These are phyloP conservation scores for Eupithecia pulchellata DNA, from an alignment of 2,888 invertebrate species.

Conservation along the genomic window DNA sequence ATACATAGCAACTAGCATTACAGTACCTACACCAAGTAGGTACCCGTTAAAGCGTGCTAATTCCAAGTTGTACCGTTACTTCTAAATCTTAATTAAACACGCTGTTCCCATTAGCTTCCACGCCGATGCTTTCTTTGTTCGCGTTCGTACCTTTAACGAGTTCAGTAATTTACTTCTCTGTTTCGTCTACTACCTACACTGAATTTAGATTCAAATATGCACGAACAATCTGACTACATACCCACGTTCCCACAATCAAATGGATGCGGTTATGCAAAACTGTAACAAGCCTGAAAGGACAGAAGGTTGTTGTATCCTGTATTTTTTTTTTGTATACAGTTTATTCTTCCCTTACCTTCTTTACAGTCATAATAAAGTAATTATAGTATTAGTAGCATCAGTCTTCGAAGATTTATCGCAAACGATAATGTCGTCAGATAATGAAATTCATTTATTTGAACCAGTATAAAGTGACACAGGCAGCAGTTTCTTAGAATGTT, in stretches of 20 bases:
- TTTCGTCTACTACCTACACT: slow-evolving; percentile 18
- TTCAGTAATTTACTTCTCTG: slow-evolving; percentile 31
- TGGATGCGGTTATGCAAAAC: slow-evolving; percentile 9
- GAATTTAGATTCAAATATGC: slow-evolving; percentile 25
- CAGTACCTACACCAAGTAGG: not conserved
- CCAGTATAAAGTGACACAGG: not conserved
- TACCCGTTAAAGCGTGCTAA: not conserved
- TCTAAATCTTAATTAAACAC: slow-evolving; percentile 35
- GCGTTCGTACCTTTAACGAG: slow-evolving; percentile 25
- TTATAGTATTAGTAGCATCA: too few relatives aligned
- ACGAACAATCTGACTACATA: slow-evolving; percentile 33
- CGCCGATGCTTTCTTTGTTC: slow-evolving; percentile 31
- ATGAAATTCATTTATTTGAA: not conserved
- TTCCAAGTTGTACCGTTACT: slow-evolving; percentile 14
- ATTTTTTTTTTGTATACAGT: too few relatives aligned
- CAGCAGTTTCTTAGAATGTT: not conserved
- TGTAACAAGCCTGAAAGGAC: not conserved
- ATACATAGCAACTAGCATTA: not conserved
- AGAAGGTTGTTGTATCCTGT: not conserved
- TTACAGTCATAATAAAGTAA: too few relatives aligned
- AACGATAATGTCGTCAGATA: slow-evolving; percentile 1
- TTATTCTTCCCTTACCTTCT: too few relatives aligned
- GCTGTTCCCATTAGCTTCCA: slow-evolving; percentile 28
- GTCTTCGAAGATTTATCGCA: slow-evolving; percentile 39
- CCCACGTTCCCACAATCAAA: slow-evolving; percentile 22